Evolutionary conservation across 2,888 invertebrate species (phyloP).

Genomic region (Rhagophthalmus giganteus): DNA sequence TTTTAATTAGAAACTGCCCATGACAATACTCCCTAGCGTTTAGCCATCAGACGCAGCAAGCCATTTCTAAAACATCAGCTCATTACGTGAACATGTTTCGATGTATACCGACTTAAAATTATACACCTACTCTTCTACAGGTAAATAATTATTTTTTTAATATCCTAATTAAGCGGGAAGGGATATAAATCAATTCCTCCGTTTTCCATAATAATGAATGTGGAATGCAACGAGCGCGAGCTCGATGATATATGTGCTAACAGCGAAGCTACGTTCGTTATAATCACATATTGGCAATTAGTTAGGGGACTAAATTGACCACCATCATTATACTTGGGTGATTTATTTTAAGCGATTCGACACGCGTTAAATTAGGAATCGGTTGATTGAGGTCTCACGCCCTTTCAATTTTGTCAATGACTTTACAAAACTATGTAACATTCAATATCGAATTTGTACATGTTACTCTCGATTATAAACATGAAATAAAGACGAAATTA

Average conservation of each 20-base stretch:
- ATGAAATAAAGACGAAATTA: no score
- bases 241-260: slow-evolving; percentile 50
- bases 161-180: slow-evolving; percentile 47
- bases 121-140: slow-evolving; percentile 14
- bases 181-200: slow-evolving; percentile 46
- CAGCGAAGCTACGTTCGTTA: slow-evolving; percentile 51
- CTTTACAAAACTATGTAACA: slow-evolving; percentile 5
- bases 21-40: slow-evolving; percentile 35
- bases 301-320: slow-evolving; percentile 57
- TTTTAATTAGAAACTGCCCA: slow-evolving; percentile 50
- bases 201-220: slow-evolving; percentile 44
- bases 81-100: slow-evolving; percentile 3
- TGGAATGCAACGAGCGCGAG: slow-evolving; percentile 37
- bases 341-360: slow-evolving; percentile 56
- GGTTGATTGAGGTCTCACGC: slow-evolving; percentile 34
- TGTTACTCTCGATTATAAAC: no score
- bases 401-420: slow-evolving; percentile 25
- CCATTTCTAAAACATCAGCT: slow-evolving; percentile 9
- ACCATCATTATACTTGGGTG: slow-evolving; percentile 56
- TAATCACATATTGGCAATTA: slow-evolving; percentile 57
- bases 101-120: neutral
- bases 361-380: slow-evolving; percentile 52
- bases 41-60: slow-evolving; percentile 26
- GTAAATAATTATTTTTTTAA: slow-evolving; percentile 43
- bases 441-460: neutral